Percentiles rank a stretch among this genome's conserved stretches.
phyloP scores from a whole-genome alignment of 1,140 invertebrate genomes.

The Bilobella aurantiaca region DNA sequence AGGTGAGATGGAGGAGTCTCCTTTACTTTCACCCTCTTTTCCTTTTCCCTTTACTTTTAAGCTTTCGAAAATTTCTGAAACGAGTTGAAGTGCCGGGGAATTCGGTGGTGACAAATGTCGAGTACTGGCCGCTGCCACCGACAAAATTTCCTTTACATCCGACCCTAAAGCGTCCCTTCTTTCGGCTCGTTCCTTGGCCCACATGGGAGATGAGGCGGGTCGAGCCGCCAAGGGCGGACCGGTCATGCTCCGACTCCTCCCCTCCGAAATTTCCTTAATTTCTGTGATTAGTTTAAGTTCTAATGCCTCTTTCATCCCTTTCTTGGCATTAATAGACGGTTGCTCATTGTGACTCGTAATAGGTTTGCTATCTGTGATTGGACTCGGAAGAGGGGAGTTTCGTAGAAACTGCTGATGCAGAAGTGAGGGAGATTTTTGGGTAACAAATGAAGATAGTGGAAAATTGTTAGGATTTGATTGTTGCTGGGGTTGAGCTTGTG shows the following conservation, averaged over 20 bases:
- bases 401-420: not conserved
- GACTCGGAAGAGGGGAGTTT: conserved; percentile 24
- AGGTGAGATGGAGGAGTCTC: not conserved
- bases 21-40: conserved; percentile 28
- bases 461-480: not conserved
- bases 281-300: conserved; percentile 67
- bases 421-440: not conserved
- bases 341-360: not conserved
- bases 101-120: conserved; percentile 40
- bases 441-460: not conserved
- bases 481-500: conserved; percentile 12
- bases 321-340: conserved; percentile 29
- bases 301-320: conserved; percentile 62
- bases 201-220: conserved; percentile 41
- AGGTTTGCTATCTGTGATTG: conserved; percentile 18
- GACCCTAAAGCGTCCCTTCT: conserved; percentile 18
- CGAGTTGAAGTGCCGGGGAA: conserved; percentile 59
- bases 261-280: conserved; percentile 63
- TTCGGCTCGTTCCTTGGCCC: conserved; percentile 21
- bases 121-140: too few species aligned
- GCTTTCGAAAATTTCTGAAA: conserved; percentile 54
- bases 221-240: not conserved
- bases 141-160: conserved; percentile 10
- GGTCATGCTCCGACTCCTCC: not conserved
- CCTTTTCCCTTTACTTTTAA: conserved; percentile 37